Percentiles rank a stretch among this genome's conserved stretches.
phyloP scores from a whole-genome alignment of 2,113 vertebrate species.

The Struthidea cinerea region DNA sequence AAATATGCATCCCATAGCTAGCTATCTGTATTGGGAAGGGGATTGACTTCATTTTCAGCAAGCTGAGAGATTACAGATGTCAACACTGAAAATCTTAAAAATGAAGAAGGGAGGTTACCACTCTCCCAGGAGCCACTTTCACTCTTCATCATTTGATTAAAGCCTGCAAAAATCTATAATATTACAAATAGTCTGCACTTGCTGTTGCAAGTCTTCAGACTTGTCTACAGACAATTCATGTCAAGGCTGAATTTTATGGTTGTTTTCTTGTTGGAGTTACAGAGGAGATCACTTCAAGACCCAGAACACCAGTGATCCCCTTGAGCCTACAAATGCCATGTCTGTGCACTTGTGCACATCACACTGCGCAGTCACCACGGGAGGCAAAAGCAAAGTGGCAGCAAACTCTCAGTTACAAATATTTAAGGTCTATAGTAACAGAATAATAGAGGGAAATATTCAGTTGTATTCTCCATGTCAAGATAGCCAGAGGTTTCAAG shows the following conservation, averaged over 20 bases:
- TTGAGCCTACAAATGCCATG: not conserved
- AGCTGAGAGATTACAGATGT: not conserved
- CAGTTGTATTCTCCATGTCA: not conserved
- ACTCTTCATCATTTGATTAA: not conserved
- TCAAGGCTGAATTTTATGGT: not conserved
- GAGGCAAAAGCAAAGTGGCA: not conserved
- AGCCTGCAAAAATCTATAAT: not conserved
- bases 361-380: not conserved
- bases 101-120: not conserved
- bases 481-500: not conserved
- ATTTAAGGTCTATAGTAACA: not conserved
- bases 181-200: not conserved
- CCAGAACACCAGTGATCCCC: not conserved
- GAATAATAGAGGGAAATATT: not conserved
- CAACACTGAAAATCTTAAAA: not conserved
- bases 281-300: not conserved
- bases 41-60: not conserved
- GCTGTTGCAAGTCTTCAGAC: not conserved
- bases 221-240: not conserved
- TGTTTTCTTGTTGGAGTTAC: not conserved
- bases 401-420: not conserved
- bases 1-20: not conserved
- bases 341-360: not conserved
- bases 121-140: not conserved
- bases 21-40: not conserved